A percentile compares a stretch with the other conserved stretches of the same genome.
These are phyloP conservation scores for Panagrolaimus sp. DNA, from an alignment of 1,140 invertebrate species.

Conservation along the genomic window DNA sequence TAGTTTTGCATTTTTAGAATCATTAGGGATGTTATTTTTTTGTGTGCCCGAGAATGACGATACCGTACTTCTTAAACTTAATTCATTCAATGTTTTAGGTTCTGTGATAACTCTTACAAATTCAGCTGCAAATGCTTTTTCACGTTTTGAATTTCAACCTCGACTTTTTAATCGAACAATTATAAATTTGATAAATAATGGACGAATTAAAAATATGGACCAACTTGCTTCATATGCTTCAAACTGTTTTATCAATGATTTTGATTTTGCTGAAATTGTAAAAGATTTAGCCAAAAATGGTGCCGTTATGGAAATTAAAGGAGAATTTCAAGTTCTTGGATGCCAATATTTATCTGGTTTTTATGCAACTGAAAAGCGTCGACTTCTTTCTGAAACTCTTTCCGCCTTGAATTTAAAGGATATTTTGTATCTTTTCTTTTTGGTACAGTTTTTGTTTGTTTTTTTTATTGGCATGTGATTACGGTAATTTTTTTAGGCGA, in stretches of 20 bases:
- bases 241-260: not conserved
- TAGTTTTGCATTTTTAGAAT: no score
- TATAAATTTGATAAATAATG: not conserved
- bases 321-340: not conserved
- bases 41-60: no score
- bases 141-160: not conserved
- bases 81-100: not conserved
- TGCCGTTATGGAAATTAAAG: not conserved
- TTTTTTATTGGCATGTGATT: not conserved
- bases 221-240: not conserved
- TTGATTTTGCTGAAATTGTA: not conserved
- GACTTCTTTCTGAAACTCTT: no score
- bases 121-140: not conserved
- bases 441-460: constrained; percentile 1
- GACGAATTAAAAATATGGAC: not conserved
- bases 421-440: not conserved
- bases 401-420: no score
- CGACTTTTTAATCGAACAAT: not conserved
- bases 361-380: not conserved
- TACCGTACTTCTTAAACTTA: not conserved
- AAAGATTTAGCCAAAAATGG: not conserved
- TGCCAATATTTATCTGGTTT: constrained; percentile 2
- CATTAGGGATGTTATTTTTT: no score
- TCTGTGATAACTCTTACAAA: not conserved
- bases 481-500: not conserved